phyloP scores from a whole-genome alignment of 1,140 invertebrate genomes.

The Catajapyx aquilonaris region DNA sequence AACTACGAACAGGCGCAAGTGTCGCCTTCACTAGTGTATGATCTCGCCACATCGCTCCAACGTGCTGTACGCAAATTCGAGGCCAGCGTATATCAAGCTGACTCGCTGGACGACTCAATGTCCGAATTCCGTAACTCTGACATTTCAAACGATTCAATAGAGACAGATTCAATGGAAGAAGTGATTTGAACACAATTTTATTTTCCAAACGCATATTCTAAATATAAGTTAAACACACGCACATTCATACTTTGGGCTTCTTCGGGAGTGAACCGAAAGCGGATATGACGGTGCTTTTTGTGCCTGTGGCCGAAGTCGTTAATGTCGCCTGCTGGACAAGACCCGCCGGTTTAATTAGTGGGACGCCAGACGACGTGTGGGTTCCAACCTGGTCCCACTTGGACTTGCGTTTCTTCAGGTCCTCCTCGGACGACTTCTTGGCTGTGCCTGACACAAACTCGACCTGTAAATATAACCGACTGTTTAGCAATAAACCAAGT shows the following conservation, averaged over 20 bases:
- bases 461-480: constrained; percentile 21
- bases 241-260: constrained; percentile 32
- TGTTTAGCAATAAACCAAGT: constrained; percentile 2
- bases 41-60: too few relatives aligned
- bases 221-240: too few relatives aligned
- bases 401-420: constrained; percentile 52
- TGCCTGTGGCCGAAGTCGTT: constrained; percentile 54
- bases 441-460: constrained; percentile 69
- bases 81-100: too few relatives aligned
- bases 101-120: too few relatives aligned
- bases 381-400: constrained; percentile 71
- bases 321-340: constrained; percentile 36
- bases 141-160: too few relatives aligned
- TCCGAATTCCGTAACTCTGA: too few relatives aligned
- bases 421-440: constrained; percentile 37
- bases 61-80: too few relatives aligned
- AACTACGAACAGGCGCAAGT: too few relatives aligned
- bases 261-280: constrained; percentile 71
- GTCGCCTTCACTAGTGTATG: too few relatives aligned
- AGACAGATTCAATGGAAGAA: too few relatives aligned
- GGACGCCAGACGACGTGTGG: constrained; percentile 22
- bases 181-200: too few relatives aligned
- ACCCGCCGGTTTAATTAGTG: constrained; percentile 26
- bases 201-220: too few relatives aligned
- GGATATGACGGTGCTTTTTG: constrained; percentile 68